Percentiles rank a stretch among this genome's conserved stretches.
Conservation (phyloP, 2,888 invertebrate species). For the Branchipolynoe longqiensis region DNA sequence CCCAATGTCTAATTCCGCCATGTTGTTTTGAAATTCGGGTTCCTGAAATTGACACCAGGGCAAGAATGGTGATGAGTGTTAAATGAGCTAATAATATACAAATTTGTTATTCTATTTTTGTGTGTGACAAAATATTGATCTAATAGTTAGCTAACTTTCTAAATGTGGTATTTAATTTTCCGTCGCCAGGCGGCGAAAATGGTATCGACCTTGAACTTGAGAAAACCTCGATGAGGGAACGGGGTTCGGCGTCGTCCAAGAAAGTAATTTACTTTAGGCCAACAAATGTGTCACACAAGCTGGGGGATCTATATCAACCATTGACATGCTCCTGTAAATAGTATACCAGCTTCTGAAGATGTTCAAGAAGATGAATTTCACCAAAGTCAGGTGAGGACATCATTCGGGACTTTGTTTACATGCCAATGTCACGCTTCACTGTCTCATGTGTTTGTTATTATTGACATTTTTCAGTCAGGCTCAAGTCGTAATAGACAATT, state of each 20-base stretch:
- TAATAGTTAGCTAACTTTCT: too few relatives aligned
- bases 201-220: not conserved
- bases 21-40: slow-evolving; percentile 62
- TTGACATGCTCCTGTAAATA: not conserved
- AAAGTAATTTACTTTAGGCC: not conserved
- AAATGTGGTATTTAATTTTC: too few relatives aligned
- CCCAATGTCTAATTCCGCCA: slow-evolving; percentile 76
- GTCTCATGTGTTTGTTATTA: too few relatives aligned
- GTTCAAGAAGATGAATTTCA: not conserved
- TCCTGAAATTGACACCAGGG: slow-evolving; percentile 17
- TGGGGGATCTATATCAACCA: not conserved
- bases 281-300: not conserved
- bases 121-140: too few relatives aligned
- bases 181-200: not conserved
- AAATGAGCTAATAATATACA: not conserved
- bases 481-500: too few relatives aligned
- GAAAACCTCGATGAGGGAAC: not conserved
- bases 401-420: not conserved
- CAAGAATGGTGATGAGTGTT: not conserved
- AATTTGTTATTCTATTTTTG: not conserved
- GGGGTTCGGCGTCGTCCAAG: not conserved
- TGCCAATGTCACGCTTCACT: too few relatives aligned
- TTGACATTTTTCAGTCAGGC: too few relatives aligned
- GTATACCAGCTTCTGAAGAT: not conserved
- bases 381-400: not conserved